Evolutionary conservation across 1,140 invertebrate species (phyloP).

Genomic region (Drosophila eugracilis): DNA sequence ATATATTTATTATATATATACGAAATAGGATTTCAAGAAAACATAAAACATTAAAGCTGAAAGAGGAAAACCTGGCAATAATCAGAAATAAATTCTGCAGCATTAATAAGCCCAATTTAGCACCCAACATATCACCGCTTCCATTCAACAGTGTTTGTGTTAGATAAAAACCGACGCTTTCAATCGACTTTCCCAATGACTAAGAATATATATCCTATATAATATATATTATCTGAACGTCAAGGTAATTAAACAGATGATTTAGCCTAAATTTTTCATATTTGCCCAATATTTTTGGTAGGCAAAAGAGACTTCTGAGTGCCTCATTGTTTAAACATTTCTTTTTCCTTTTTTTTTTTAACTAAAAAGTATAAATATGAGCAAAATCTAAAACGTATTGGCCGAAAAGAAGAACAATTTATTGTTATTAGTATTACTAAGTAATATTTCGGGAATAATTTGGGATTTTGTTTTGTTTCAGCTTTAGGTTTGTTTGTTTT

Average conservation of each 20-base stretch:
- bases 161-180: not conserved
- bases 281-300: constrained; percentile 22
- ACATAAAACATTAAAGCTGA: no score
- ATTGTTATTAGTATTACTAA: constrained; percentile 72
- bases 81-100: no score
- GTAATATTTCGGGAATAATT: constrained; percentile 60
- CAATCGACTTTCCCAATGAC: not conserved
- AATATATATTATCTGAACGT: not conserved
- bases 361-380: constrained; percentile 31
- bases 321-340: constrained; percentile 56
- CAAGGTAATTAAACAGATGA: constrained; percentile 19
- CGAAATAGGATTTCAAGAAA: no score
- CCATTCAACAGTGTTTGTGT: no score
- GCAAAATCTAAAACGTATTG: constrained; percentile 7
- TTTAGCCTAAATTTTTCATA: constrained; percentile 31
- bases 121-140: no score
- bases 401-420: constrained; percentile 37
- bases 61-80: no score
- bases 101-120: no score
- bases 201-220: not conserved
- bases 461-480: constrained; percentile 22
- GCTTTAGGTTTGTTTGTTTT: constrained; percentile 32
- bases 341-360: constrained; percentile 45
- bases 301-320: constrained; percentile 17
- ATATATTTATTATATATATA: no score